phyloP scores from a whole-genome alignment of 1,140 invertebrate genomes.

The Trichoplusia ni region DNA sequence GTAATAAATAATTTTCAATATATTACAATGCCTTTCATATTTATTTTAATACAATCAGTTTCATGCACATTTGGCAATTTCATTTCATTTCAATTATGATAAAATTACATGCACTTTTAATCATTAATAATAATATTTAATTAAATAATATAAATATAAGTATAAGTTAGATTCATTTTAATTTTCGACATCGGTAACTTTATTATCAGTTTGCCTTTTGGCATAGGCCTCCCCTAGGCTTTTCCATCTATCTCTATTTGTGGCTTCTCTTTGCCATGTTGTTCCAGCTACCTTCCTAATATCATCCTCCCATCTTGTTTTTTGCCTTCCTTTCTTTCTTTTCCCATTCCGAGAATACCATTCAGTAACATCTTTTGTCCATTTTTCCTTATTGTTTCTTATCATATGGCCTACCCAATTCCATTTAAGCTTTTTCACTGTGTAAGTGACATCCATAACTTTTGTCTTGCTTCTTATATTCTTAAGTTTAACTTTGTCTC shows the following conservation, averaged over 20 bases:
- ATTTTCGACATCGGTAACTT: too few species aligned
- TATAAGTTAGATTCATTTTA: too few species aligned
- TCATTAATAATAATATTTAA: too few species aligned
- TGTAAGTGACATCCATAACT: not conserved
- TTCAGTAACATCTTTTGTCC: not conserved
- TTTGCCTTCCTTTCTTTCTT: not conserved
- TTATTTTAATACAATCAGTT: too few species aligned
- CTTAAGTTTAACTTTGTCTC: not conserved
- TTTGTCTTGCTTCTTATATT: not conserved
- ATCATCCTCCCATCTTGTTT: not conserved
- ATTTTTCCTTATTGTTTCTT: not conserved
- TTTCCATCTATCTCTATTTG: conserved; percentile 21
- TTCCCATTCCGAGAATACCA: not conserved
- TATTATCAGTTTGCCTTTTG: conserved; percentile 46
- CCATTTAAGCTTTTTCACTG: not conserved
- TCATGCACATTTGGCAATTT: too few species aligned
- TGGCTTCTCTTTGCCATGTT: not conserved
- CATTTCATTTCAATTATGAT: too few species aligned
- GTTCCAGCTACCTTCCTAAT: too few species aligned
- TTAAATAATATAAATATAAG: too few species aligned
- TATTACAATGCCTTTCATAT: too few species aligned
- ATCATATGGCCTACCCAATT: not conserved
- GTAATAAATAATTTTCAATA: too few species aligned
- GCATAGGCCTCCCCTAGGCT: conserved; percentile 37
- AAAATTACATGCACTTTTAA: too few species aligned